Evolutionary conservation across 1,140 invertebrate species (phyloP).

Genomic region (Eueides isabella): DNA sequence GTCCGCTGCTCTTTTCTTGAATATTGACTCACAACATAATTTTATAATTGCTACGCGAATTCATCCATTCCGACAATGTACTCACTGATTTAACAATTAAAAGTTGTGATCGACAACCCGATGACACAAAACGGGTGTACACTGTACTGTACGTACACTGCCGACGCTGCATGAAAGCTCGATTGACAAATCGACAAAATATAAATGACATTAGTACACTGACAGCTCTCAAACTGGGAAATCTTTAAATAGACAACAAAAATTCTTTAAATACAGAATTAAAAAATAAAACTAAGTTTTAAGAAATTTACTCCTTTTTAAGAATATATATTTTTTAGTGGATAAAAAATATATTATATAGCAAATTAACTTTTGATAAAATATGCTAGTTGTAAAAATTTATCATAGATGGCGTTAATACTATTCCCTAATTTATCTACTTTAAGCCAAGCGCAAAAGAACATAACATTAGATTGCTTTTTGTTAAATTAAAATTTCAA

Average conservation of each 20-base stretch:
- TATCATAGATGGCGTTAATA: not conserved
- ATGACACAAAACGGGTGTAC: conserved; percentile 11
- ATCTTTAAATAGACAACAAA: too few species aligned
- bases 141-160: conserved; percentile 21
- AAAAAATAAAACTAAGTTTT: too few species aligned
- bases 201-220: conserved; percentile 12
- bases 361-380: not conserved
- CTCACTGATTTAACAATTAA: not conserved
- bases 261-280: too few species aligned
- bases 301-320: too few species aligned
- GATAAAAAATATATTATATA: too few species aligned
- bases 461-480: too few species aligned
- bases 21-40: conserved; percentile 30
- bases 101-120: conserved; percentile 12
- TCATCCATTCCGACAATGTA: conserved; percentile 19
- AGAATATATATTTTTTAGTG: too few species aligned
- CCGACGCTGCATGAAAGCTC: conserved; percentile 23
- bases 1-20: conserved; percentile 16
- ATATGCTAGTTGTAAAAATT: not conserved
- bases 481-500: too few species aligned
- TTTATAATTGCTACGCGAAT: conserved; percentile 25
- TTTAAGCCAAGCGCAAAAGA: too few species aligned
- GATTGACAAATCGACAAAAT: conserved; percentile 17
- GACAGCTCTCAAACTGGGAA: not conserved
- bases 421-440: too few species aligned